A percentile compares a stretch with the other conserved stretches of the same genome.
phyloP scores from a whole-genome alignment of 2,888 invertebrate genomes.

The Pristionchus entomophagus region DNA sequence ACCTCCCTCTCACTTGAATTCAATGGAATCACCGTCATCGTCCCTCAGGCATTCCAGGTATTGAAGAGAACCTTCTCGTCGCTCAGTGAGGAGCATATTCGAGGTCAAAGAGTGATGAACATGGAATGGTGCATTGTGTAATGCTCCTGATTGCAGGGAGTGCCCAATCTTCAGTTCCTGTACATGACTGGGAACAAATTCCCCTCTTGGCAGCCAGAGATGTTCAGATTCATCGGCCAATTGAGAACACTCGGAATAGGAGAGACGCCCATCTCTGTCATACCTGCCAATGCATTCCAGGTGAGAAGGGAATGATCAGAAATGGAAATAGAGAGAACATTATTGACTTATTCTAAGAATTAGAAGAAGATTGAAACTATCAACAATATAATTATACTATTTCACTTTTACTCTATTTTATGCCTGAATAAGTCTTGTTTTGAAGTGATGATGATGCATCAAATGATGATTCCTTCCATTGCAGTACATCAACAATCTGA shows the following conservation, averaged over 20 bases:
- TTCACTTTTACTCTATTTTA: too few species aligned
- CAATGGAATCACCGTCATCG: slow-evolving; percentile 74
- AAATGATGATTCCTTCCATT: slow-evolving; percentile 39
- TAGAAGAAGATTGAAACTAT: too few species aligned
- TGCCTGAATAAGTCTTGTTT: too few species aligned
- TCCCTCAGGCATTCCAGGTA: slow-evolving; percentile 73
- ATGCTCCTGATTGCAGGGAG: slow-evolving; percentile 55
- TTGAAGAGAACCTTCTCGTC: not conserved
- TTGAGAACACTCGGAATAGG: slow-evolving; percentile 74
- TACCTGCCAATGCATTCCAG: slow-evolving; percentile 74
- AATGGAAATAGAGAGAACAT: not conserved
- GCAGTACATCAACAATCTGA: slow-evolving; percentile 72
- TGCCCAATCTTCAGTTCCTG: slow-evolving; percentile 74
- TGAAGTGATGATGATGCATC: too few species aligned
- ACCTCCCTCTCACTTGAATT: slow-evolving; percentile 75
- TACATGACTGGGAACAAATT: slow-evolving; percentile 76
- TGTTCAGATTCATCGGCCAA: slow-evolving; percentile 74
- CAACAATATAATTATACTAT: too few species aligned
- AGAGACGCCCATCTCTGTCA: slow-evolving; percentile 75
- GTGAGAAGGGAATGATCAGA: slow-evolving; percentile 48
- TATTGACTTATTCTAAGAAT: not conserved
- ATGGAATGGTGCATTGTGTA: not conserved
- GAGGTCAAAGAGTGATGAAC: too few species aligned
- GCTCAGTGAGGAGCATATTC: not conserved
- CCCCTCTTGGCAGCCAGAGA: slow-evolving; percentile 73